phyloP scores from a whole-genome alignment of 2,113 vertebrate genomes.

The Gymnobelideus leadbeateri region DNA sequence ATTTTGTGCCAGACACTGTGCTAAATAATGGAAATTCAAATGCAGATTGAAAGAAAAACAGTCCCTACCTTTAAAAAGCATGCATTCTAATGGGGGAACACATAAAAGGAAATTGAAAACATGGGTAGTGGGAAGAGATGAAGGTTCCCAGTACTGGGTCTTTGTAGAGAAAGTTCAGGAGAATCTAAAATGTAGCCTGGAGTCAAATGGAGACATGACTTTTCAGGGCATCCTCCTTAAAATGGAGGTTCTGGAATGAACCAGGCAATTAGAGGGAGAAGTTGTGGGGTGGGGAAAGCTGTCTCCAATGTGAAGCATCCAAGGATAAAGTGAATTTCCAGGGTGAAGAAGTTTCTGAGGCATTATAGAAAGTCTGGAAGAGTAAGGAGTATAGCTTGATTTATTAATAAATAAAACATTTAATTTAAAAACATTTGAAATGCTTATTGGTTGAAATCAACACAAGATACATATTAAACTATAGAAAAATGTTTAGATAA shows the following conservation, averaged over 20 bases:
- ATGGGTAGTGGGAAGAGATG: too few species aligned
- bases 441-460: neutral
- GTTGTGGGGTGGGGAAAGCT: neutral
- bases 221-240: neutral
- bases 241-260: neutral
- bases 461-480: neutral
- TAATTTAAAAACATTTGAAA: neutral
- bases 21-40: too few species aligned
- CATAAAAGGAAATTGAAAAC: too few species aligned
- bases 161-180: too few species aligned
- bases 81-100: too few species aligned
- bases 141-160: too few species aligned
- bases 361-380: neutral
- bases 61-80: too few species aligned
- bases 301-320: neutral
- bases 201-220: neutral
- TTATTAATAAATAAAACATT: neutral
- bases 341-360: neutral
- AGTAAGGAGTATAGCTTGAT: neutral
- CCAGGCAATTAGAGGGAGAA: neutral
- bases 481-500: neutral
- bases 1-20: too few species aligned
- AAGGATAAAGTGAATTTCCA: neutral
- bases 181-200: neutral
- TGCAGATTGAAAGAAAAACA: too few species aligned